Base-by-base conservation (phyloP, 2,888 invertebrate species). In the Lymantria monacha region DNA sequence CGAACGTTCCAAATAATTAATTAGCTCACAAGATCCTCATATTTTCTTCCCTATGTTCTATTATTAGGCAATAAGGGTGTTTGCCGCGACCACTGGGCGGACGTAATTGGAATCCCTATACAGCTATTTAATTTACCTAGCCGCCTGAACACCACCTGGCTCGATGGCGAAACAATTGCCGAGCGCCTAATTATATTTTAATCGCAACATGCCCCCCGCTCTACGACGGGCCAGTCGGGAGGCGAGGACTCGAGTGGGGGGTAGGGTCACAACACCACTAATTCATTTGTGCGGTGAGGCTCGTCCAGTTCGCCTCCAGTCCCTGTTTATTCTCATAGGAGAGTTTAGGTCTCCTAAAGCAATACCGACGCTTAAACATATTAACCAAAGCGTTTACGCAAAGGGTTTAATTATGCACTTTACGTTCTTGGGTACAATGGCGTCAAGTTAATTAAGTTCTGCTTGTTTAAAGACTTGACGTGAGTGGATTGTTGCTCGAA, bases 181-280 rank as follows among this genome's bases (percentile, higher is more conserved):
- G 76, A 74, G 79, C 82, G 84, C 85, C 89, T 91, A 90, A 90
- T 91, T 90, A 90, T 91, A 87, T 88, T 90, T 91, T 90, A 91
- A 91, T 90, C 87, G 87, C 83, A 82, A 83, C 83, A 76, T 72
- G 73, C 79, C 78, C 77, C 78, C 74, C 72, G 73, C 74, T 59
- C 70, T 70, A 63, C 69, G 58, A 45, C 59, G 63, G 63, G 61
- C 63, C 59, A 69, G 61, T 56, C 57, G 63, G 54, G 57, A 55
- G 63, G 66, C 61, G 57, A 53, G 51, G 55, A 55, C 22, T n/a
- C 49, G 55, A 60, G 59, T 61, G 49, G 53, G 55, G 68, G 67
- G 61, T 69, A 49, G 56, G 67, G 69, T 69, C 75, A 74, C 72
- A 67, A 78, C 75, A 77, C 80, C 83, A 85, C 85, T 87, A 88